Conservation (phyloP, 1,140 invertebrate species). For the Pogonomyrmex californicus region DNA sequence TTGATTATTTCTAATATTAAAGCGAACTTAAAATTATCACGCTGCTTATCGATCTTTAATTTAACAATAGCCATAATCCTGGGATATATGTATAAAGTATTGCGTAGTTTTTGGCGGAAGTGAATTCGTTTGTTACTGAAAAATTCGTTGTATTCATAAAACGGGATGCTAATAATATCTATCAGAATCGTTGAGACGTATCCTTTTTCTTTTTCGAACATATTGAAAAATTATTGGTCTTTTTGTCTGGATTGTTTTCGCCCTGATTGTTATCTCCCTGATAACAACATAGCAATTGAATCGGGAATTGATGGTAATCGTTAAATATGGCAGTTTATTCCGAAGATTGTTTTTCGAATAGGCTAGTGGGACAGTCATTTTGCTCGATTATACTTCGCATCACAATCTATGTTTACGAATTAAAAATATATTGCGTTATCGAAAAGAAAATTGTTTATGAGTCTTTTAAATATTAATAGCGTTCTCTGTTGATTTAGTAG, state of each 20-base stretch:
- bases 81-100: background rate
- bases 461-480: conserved; percentile 4
- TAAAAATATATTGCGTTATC: conserved; percentile 37
- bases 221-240: conserved; percentile 4
- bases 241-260: conserved; percentile 17
- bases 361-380: background rate
- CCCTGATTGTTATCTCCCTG: background rate
- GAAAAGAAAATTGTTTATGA: conserved; percentile 9
- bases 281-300: background rate
- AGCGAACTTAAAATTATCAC: conserved; percentile 45
- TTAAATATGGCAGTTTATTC: conserved; percentile 64
- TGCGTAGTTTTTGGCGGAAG: conserved; percentile 5
- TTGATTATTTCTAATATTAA: conserved; percentile 1
- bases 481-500: conserved; percentile 2
- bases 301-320: conserved; percentile 20
- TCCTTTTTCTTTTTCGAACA: background rate
- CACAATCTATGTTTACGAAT: background rate
- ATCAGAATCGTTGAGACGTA: conserved; percentile 20
- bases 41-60: background rate
- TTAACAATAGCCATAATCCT: background rate
- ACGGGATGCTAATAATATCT: background rate
- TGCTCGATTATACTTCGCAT: background rate
- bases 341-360: conserved; percentile 3
- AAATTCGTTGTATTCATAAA: conserved; percentile 71
- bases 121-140: conserved; percentile 48